Conservation (phyloP, 1,140 invertebrate species). For the Pseudomyrmex concolor region DNA sequence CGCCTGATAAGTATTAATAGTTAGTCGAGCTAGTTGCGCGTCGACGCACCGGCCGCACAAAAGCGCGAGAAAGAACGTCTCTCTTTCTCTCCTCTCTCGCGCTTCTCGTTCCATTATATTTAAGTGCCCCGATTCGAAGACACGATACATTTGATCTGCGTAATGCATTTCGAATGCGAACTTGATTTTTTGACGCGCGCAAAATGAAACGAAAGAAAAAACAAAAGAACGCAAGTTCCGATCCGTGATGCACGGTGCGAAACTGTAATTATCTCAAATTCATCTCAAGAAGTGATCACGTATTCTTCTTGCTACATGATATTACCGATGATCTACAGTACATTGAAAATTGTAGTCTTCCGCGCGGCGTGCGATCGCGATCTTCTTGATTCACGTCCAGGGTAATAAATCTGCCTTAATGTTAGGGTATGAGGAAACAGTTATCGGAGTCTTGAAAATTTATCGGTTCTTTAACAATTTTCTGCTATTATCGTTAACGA, state of each 20-base stretch:
- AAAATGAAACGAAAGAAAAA: constrained; percentile 8
- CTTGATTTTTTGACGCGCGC: constrained; percentile 48
- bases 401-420: constrained; percentile 71
- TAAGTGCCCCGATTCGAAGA: constrained; percentile 49
- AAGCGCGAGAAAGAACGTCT: constrained; percentile 7
- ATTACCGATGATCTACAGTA: constrained; percentile 61
- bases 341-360: constrained; percentile 68
- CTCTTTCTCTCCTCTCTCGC: neutral
- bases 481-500: constrained; percentile 66
- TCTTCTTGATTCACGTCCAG: constrained; percentile 52
- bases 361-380: constrained; percentile 48
- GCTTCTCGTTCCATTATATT: constrained; percentile 57
- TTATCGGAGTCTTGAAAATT: constrained; percentile 67
- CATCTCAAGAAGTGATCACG: constrained; percentile 57
- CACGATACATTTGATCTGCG: constrained; percentile 52
- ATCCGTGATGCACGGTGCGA: constrained; percentile 35
- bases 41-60: constrained; percentile 26
- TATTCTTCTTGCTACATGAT: constrained; percentile 58
- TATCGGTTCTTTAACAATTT: constrained; percentile 70
- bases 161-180: constrained; percentile 41
- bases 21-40: constrained; percentile 46
- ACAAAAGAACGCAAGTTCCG: constrained; percentile 31
- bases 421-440: constrained; percentile 65
- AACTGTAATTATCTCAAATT: constrained; percentile 60
- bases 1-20: constrained; percentile 56